Evolutionary conservation across 2,113 vertebrate genomes (phyloP).

Genomic region (Psilopsiagon aymara): DNA sequence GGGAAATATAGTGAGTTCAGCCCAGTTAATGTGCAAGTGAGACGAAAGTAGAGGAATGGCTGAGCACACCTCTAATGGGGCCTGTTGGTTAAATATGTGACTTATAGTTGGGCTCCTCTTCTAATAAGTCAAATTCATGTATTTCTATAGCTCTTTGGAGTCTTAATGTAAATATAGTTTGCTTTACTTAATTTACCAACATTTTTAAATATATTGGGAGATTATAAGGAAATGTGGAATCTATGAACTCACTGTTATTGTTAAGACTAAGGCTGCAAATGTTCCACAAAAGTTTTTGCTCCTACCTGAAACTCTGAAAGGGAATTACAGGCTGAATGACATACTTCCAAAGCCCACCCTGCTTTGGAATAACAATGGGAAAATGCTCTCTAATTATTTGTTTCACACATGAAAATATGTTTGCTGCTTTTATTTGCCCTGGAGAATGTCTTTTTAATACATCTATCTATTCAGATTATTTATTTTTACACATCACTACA

Average conservation of each 20-base stretch:
- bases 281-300: conserved; percentile 27
- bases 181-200: conserved; percentile 55
- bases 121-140: conserved; percentile 27
- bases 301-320: background rate
- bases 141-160: conserved; percentile 17
- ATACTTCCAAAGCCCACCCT: background rate
- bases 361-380: background rate
- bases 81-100: background rate
- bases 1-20: background rate
- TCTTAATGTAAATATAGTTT: conserved; percentile 40
- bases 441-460: conserved; percentile 40
- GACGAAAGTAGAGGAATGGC: background rate
- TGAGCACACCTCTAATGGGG: background rate
- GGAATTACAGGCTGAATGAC: background rate
- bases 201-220: conserved; percentile 24
- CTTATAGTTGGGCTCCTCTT: background rate
- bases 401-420: conserved; percentile 53
- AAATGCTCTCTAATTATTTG: conserved; percentile 50
- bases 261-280: conserved; percentile 4
- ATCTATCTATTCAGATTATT: conserved; percentile 37
- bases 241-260: background rate
- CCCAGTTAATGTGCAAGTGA: background rate
- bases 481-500: conserved; percentile 43
- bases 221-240: conserved; percentile 37
- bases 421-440: conserved; percentile 36